Evolutionary conservation across 2,113 vertebrate species (phyloP).

Genomic region (Aplodontia rufa): DNA sequence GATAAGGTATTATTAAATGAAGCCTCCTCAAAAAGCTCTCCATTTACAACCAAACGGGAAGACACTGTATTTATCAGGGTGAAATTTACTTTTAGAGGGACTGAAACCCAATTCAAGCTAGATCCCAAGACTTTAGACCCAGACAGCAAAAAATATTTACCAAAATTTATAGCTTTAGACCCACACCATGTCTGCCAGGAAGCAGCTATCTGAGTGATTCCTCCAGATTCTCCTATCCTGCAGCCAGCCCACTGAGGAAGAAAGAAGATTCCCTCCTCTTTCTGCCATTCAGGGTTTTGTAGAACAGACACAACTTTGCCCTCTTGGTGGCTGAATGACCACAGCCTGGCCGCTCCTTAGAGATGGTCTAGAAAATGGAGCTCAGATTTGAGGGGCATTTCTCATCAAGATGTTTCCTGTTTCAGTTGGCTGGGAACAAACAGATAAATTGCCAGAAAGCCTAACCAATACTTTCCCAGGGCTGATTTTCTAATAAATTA

Average conservation of each 20-base stretch:
- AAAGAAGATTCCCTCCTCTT: not conserved
- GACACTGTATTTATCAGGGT: slow-evolving; percentile 63
- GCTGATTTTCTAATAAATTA: slow-evolving; percentile 65
- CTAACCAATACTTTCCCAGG: slow-evolving; percentile 40
- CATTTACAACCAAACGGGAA: slow-evolving; percentile 76
- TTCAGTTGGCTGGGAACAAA: not conserved
- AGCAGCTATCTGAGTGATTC: not conserved
- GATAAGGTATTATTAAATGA: slow-evolving; percentile 88
- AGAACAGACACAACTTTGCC: not conserved
- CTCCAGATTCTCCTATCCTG: not conserved
- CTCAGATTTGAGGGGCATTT: not conserved
- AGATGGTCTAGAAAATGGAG: not conserved
- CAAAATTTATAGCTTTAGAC: not conserved
- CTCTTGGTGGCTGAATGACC: not conserved
- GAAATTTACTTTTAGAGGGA: slow-evolving; percentile 59
- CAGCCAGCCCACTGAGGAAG: not conserved
- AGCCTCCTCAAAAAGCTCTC: slow-evolving; percentile 83
- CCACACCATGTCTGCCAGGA: not conserved
- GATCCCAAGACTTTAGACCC: not conserved
- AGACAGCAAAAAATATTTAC: not conserved
- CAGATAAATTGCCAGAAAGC: slow-evolving; percentile 29
- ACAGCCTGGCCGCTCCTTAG: not conserved
- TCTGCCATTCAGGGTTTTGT: not conserved
- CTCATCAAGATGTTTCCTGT: not conserved
- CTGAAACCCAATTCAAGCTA: slow-evolving; percentile 28